phyloP scores from a whole-genome alignment of 2,888 invertebrate species.

The Ennomos fuscantarius region DNA sequence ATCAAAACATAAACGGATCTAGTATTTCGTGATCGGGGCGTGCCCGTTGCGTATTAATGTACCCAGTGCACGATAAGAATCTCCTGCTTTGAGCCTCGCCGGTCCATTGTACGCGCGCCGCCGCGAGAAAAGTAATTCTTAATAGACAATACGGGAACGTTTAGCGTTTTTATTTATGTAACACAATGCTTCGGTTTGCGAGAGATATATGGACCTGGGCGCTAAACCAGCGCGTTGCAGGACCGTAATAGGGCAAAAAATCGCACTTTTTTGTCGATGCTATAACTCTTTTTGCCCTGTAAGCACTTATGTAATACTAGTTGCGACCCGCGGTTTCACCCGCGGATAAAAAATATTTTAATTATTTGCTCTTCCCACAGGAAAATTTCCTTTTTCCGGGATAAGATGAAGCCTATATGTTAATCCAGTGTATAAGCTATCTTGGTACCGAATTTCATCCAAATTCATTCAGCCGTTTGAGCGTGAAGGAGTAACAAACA shows the following conservation, averaged over 20 bases:
- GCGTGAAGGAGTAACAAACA: no score
- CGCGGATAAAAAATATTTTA: no score
- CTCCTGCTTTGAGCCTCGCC: slow-evolving; percentile 76
- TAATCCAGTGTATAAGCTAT: no score
- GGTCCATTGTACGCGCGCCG: slow-evolving; percentile 74
- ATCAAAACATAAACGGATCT: slow-evolving; percentile 73
- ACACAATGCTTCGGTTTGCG: slow-evolving; percentile 70
- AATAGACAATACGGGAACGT: slow-evolving; percentile 81
- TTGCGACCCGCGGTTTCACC: no score
- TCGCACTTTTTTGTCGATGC: slow-evolving; percentile 18
- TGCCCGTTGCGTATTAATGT: slow-evolving; percentile 79
- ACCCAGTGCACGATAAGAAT: slow-evolving; percentile 68
- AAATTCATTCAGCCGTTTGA: no score
- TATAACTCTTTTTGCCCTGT: slow-evolving; percentile 14
- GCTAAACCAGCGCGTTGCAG: slow-evolving; percentile 49
- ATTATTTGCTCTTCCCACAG: no score
- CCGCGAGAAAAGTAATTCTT: slow-evolving; percentile 81
- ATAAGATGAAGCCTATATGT: no score
- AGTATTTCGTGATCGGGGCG: slow-evolving; percentile 81
- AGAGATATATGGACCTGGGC: slow-evolving; percentile 65
- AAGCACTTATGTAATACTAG: slow-evolving; percentile 1
- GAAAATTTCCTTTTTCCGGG: no score
- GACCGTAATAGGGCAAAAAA: slow-evolving; percentile 25
- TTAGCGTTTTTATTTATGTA: slow-evolving; percentile 82
- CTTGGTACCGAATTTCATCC: no score